Evolutionary conservation across 2,797 vertebrate genomes (phyloP).

Genomic region (Alca torda): DNA sequence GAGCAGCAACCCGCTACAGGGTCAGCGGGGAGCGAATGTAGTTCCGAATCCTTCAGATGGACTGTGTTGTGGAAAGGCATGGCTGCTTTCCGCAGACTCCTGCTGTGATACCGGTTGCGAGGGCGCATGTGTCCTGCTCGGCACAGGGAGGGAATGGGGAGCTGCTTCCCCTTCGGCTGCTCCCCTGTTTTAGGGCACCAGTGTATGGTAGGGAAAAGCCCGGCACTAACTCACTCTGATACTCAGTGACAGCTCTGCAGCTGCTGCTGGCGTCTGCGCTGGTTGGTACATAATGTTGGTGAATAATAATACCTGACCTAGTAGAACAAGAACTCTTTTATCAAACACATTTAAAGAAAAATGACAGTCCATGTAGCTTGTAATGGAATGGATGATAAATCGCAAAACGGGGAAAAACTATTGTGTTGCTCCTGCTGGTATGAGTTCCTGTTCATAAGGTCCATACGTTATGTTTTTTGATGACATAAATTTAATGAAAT

Average conservation of each 20-base stretch:
- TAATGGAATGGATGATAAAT: conserved; percentile 69
- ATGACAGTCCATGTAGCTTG: neutral
- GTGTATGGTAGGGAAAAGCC: neutral
- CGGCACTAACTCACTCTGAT: neutral
- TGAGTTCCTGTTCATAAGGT: conserved; percentile 16
- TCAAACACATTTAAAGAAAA: conserved; percentile 70
- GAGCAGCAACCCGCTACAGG: neutral
- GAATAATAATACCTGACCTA: conserved; percentile 60
- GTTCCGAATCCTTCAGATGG: neutral
- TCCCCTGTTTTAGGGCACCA: neutral
- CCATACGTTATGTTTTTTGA: conserved; percentile 45
- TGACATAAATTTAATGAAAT: conserved; percentile 71
- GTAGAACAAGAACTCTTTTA: conserved; percentile 56
- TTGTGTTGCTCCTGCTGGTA: conserved; percentile 47
- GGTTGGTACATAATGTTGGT: neutral
- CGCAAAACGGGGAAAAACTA: conserved; percentile 46
- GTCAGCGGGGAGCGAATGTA: fast-evolving
- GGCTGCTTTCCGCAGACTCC: neutral
- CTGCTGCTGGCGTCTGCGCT: neutral
- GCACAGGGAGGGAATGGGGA: neutral
- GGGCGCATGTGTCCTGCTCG: fast-evolving
- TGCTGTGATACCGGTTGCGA: fast-evolving
- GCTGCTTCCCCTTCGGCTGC: neutral
- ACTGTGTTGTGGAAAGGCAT: neutral
- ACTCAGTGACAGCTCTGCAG: neutral